Evolutionary conservation across 2,113 vertebrate genomes (phyloP).

Genomic region (Equus quagga): DNA sequence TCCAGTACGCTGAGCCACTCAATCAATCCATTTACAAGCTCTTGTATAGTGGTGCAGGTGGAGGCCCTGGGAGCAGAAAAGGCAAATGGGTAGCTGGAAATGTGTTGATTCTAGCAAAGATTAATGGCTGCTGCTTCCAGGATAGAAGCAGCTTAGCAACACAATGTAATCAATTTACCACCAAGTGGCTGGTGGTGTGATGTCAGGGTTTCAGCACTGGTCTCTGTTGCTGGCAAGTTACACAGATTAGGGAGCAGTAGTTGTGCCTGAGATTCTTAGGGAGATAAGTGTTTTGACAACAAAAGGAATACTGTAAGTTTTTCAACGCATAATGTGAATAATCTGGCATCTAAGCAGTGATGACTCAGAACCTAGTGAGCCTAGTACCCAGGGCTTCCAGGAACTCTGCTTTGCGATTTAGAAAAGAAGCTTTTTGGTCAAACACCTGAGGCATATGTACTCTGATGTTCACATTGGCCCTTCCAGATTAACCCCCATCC

Average conservation of each 20-base stretch:
- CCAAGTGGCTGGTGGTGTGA: too few relatives aligned
- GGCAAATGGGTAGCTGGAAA: not conserved
- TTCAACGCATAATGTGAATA: not conserved
- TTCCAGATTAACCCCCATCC: not conserved
- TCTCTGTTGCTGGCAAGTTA: not conserved
- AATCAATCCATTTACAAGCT: not conserved
- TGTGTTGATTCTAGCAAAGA: not conserved
- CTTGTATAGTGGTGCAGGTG: not conserved
- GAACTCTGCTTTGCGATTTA: not conserved
- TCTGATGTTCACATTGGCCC: not conserved
- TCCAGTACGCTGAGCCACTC: not conserved
- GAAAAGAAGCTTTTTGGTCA: not conserved
- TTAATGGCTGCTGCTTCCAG: not conserved
- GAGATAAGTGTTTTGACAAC: not conserved
- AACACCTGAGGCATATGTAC: rapidly evolving
- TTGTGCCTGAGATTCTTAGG: not conserved
- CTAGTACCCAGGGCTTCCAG: not conserved
- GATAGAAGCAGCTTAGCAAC: not conserved
- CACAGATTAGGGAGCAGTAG: not conserved
- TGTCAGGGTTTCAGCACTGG: not conserved
- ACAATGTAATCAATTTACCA: not conserved
- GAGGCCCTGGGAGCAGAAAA: not conserved
- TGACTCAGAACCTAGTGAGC: not conserved
- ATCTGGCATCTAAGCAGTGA: not conserved
- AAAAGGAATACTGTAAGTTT: not conserved